Evolutionary conservation across 2,888 invertebrate species (phyloP).

Genomic region (Amaurobius ferox): DNA sequence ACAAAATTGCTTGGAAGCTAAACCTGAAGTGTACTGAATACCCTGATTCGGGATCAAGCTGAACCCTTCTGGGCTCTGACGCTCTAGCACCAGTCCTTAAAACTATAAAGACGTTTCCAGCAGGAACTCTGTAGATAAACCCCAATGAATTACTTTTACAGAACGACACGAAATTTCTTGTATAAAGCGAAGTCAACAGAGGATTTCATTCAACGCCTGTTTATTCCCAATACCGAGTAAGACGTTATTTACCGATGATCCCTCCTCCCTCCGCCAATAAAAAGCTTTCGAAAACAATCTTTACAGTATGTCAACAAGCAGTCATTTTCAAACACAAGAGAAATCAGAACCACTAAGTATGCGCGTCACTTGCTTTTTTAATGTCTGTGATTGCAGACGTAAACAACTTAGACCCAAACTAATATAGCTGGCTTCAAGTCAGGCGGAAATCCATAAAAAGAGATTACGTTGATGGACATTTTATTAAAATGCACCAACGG

Average conservation of each 20-base stretch:
- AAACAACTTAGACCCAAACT: not conserved
- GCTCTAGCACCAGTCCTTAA: no score
- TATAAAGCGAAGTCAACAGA: not conserved
- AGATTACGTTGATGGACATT: not conserved
- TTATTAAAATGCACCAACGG: slow-evolving; percentile 10
- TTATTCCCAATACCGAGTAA: not conserved
- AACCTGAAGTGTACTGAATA: no score
- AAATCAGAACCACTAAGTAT: slow-evolving; percentile 12
- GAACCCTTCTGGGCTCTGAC: no score
- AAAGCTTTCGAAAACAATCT: not conserved
- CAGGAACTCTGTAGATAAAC: no score
- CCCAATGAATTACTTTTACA: no score
- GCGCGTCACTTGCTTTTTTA: not conserved
- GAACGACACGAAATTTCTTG: no score
- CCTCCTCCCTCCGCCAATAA: not conserved
- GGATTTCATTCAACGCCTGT: not conserved
- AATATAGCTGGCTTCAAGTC: not conserved
- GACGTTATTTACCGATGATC: not conserved
- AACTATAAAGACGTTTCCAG: no score
- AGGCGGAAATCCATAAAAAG: slow-evolving; percentile 3
- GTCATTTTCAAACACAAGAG: not conserved
- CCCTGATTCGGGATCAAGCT: no score
- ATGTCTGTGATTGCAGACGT: not conserved
- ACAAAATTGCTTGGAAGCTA: no score
- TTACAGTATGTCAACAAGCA: not conserved